Evolutionary conservation across 2,113 vertebrate species (phyloP), one percentile per base, ranked within the genome.

Genomic region (Eudyptes chrysolophus): DNA sequence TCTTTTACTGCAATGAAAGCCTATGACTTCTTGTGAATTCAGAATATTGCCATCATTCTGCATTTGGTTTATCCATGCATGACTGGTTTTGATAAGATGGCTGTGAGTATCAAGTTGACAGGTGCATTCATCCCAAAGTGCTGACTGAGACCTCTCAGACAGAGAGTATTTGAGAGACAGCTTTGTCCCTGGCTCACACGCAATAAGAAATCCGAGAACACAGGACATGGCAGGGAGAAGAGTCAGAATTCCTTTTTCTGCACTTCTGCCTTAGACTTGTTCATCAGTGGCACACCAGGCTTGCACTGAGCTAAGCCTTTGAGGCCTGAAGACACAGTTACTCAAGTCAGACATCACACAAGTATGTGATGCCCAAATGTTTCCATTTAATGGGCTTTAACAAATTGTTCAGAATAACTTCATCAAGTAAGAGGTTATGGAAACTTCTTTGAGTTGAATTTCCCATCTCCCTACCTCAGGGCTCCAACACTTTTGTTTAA

Each of bases 401-500:
- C 66, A 93, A 97, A 89, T 61, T 93, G 17, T 86, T 75, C 76
- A 91, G 88, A 97, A 51, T 85, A 97, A 84, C 64, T 76, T 82
- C 60, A 90, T 91, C 90, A 88, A 97, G 79, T 83, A 93, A 65
- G 82, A 78, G 38, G 48, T 86, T 89, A 62, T 60, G 62, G 87
- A 97, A 97, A 96, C 32, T 88, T 61, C 95, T 97, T 78, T 81
- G 65, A 96, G 89, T 61, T 78, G 49, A 94, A 82, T 95, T 86
- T 97, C 83, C 84, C 27, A 51, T 44, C 72, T 60, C 55, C 12
- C 24, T 95, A 80, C 76, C 86, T 96, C 92, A 69, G 84, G 65
- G 74, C 92, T 93, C 68, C 46, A 92, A 85, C 84, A 58, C 69
- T 77, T 98, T 95, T 97, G 84, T 97, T 98, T 89, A 98, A 97